Conservation (phyloP, 1,140 invertebrate genomes). For the Nasonia giraulti region DNA sequence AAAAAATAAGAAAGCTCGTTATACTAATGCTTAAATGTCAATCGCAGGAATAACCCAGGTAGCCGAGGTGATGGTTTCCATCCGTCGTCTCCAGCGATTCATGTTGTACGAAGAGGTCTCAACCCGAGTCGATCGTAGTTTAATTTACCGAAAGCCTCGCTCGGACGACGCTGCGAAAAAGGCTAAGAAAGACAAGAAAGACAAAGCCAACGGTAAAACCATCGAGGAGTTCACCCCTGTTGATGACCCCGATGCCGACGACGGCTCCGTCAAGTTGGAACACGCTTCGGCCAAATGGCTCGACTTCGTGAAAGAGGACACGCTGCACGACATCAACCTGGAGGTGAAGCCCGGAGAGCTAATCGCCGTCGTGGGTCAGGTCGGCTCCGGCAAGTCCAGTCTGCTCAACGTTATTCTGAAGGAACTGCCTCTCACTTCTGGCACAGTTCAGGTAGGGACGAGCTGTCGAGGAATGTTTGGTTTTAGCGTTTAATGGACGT, state of each 20-base stretch:
- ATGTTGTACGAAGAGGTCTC: constrained; percentile 77
- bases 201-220: not conserved
- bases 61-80: constrained; percentile 80
- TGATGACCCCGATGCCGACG: constrained; percentile 32
- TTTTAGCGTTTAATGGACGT: not conserved
- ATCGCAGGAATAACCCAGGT: constrained; percentile 70
- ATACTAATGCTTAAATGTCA: not conserved
- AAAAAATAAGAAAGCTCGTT: too few relatives aligned
- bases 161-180: constrained; percentile 51
- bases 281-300: constrained; percentile 71
- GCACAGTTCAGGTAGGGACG: constrained; percentile 67
- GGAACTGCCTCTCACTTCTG: constrained; percentile 79
- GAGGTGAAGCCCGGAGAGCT: constrained; percentile 80
- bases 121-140: constrained; percentile 48
- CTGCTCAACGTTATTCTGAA: constrained; percentile 85
- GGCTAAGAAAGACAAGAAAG: not conserved
- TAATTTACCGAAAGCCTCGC: constrained; percentile 23
- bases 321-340: constrained; percentile 76
- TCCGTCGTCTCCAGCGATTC: constrained; percentile 81
- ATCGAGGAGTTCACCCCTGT: not conserved
- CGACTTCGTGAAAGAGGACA: constrained; percentile 64
- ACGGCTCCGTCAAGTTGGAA: constrained; percentile 61
- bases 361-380: constrained; percentile 84
- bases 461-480: not conserved
- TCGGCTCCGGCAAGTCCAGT: constrained; percentile 86